Conservation (phyloP, 2,113 vertebrate species). For the Oceanites oceanicus region DNA sequence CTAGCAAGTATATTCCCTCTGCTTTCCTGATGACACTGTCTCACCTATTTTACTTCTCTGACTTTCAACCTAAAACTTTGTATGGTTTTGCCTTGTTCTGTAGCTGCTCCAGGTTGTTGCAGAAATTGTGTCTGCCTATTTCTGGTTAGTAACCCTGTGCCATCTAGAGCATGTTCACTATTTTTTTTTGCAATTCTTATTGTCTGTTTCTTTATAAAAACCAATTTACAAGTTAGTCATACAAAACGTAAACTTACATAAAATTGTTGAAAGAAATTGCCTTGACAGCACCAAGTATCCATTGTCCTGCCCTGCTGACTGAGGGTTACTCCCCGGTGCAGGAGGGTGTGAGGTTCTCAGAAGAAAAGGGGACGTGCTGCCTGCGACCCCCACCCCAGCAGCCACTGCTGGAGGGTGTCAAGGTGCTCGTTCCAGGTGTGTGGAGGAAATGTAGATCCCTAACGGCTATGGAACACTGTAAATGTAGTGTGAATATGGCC, state of each 20-base stretch:
- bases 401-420: neutral
- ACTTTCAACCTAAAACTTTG: neutral
- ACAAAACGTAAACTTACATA: neutral
- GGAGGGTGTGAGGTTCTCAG: neutral
- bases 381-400: neutral
- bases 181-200: neutral
- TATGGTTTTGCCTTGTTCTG: neutral
- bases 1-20: neutral
- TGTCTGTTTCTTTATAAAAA: neutral
- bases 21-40: neutral
- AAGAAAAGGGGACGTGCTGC: neutral
- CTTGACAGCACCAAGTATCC: neutral
- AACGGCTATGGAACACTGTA: neutral
- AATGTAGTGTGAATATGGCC: neutral
- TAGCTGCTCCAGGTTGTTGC: neutral
- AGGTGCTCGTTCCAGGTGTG: neutral
- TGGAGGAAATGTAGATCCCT: neutral
- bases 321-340: neutral
- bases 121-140: neutral
- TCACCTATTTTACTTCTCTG: neutral
- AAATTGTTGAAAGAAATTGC: neutral
- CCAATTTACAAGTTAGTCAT: neutral
- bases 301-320: neutral
- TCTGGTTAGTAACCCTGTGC: neutral
- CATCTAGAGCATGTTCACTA: neutral